These are phyloP conservation scores for Hemitrygon akajei DNA, from an alignment of 2,797 vertebrate species.

Conservation along the genomic window DNA sequence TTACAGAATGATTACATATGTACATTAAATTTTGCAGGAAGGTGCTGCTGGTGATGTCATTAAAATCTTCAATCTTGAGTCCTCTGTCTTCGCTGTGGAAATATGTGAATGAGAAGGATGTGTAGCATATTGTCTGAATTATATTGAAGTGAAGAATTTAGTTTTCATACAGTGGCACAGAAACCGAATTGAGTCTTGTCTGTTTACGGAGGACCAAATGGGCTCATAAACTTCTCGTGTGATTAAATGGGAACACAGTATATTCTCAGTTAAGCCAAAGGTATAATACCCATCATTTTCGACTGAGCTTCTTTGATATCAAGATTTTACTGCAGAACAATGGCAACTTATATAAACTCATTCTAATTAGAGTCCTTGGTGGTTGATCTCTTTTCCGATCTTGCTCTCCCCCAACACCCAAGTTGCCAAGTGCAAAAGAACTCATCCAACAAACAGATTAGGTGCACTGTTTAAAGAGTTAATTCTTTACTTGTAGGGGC, in stretches of 20 bases:
- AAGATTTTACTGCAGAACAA: background rate
- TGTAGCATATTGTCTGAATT: constrained; percentile 14
- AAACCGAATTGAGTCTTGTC: background rate
- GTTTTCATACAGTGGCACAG: background rate
- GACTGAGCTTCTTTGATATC: background rate
- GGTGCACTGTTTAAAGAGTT: background rate
- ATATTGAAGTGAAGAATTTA: background rate
- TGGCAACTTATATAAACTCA: background rate
- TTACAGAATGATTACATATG: constrained; percentile 14
- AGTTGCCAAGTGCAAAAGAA: background rate
- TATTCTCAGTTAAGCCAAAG: background rate
- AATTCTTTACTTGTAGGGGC: background rate
- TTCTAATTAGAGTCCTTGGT: background rate
- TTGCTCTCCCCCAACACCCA: background rate
- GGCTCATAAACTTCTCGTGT: background rate
- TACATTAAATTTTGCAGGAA: background rate
- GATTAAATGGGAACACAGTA: too few species aligned
- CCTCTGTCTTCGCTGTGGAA: background rate
- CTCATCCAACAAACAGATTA: background rate
- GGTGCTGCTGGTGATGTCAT: background rate
- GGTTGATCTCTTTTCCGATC: background rate
- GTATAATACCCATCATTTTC: too few species aligned
- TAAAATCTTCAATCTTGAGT: background rate
- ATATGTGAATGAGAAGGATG: background rate
- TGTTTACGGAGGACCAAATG: background rate